phyloP scores from a whole-genome alignment of 2,113 vertebrate species.

The Salvelinus alpinus region DNA sequence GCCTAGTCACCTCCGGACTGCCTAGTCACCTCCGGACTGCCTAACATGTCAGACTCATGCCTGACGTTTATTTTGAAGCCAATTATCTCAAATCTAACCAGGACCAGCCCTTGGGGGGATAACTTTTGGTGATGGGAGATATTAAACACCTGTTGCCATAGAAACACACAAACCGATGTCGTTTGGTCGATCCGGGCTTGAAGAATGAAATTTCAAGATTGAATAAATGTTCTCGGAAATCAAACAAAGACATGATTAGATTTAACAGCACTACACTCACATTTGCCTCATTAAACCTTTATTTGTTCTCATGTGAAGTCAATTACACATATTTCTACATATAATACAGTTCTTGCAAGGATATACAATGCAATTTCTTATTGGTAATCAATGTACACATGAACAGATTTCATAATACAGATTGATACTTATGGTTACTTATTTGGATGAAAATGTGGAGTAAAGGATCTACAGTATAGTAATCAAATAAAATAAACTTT shows the following conservation, averaged over 20 bases:
- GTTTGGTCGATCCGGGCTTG: background rate
- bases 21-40: slow-evolving; percentile 2
- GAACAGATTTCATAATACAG: too few relatives aligned
- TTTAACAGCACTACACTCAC: background rate
- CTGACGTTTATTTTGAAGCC: slow-evolving; percentile 26
- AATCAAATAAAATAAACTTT: too few relatives aligned
- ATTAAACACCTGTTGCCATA: slow-evolving; percentile 34
- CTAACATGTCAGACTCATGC: background rate
- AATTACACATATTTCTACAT: too few relatives aligned
- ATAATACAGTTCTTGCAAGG: too few relatives aligned
- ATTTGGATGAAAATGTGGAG: too few relatives aligned
- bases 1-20: slow-evolving; percentile 3
- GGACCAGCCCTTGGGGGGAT: background rate
- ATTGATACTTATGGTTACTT: too few relatives aligned
- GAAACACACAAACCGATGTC: background rate
- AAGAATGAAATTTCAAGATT: background rate
- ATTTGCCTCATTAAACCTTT: too few relatives aligned
- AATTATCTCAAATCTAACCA: slow-evolving; percentile 33
- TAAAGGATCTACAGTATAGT: too few relatives aligned
- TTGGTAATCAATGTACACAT: too few relatives aligned
- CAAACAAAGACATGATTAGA: background rate
- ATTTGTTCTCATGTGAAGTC: too few relatives aligned
- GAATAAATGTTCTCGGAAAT: background rate
- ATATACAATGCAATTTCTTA: too few relatives aligned
- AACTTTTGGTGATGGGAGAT: background rate